Conservation (phyloP, 2,888 invertebrate species). For the Pollenia labialis region DNA sequence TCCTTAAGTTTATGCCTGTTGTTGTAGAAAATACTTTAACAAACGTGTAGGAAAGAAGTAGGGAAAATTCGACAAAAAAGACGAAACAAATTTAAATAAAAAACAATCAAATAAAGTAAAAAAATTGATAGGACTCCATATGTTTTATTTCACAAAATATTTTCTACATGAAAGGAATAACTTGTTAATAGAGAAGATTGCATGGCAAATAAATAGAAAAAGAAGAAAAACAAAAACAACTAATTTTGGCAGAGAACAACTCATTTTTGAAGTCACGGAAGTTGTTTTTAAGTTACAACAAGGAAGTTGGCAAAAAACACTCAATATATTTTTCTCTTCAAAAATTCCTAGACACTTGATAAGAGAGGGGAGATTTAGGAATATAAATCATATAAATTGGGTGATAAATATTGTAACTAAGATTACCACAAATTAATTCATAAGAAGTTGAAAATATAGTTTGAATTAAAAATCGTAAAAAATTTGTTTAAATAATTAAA, state of each 20-base stretch:
- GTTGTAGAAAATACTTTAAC: neutral
- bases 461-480: no score
- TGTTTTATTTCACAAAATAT: slow-evolving; percentile 42
- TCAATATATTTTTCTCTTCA: neutral
- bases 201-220: neutral
- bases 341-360: neutral
- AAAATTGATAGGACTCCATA: slow-evolving; percentile 61
- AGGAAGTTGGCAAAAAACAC: slow-evolving; percentile 53
- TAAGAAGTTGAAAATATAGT: no score
- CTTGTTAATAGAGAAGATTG: neutral
- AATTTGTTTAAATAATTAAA: no score
- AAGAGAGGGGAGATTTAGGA: neutral
- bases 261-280: slow-evolving; percentile 60
- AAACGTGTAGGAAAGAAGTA: neutral
- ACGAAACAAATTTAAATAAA: slow-evolving; percentile 42
- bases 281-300: slow-evolving; percentile 13
- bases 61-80: neutral
- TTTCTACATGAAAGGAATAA: slow-evolving; percentile 16
- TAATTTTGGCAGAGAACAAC: slow-evolving; percentile 54
- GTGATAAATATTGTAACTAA: neutral
- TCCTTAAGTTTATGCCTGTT: slow-evolving; percentile 24
- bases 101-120: slow-evolving; percentile 67
- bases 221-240: neutral
- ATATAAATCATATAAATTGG: neutral
- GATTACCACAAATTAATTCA: no score